phyloP scores from a whole-genome alignment of 2,113 vertebrate species.

The Sciurus niger region DNA sequence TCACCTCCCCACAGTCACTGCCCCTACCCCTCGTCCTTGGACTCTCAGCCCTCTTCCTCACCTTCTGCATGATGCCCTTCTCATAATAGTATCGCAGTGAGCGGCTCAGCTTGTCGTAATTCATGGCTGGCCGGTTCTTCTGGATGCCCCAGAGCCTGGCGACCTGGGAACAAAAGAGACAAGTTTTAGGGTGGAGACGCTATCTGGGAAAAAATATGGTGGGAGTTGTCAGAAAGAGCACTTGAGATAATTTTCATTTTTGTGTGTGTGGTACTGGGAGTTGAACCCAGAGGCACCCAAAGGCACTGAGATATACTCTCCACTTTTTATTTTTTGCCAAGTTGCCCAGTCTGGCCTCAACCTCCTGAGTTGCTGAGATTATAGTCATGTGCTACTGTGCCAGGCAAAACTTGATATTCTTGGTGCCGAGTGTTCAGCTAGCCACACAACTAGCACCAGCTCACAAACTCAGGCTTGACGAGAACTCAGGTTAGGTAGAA shows the following conservation, averaged over 20 bases:
- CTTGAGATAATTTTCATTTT: not conserved
- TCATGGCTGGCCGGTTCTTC: slow-evolving; percentile 99
- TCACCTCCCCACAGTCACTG: not conserved
- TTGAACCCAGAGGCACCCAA: not conserved
- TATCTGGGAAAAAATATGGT: not conserved
- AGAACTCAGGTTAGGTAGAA: not conserved
- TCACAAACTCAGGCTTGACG: not conserved
- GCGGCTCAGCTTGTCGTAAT: slow-evolving; percentile 99
- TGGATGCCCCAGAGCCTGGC: slow-evolving; percentile 99
- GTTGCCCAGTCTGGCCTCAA: not conserved
- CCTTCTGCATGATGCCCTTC: slow-evolving; percentile 99
- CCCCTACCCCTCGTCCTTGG: not conserved
- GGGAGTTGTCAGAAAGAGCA: not conserved
- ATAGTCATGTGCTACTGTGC: not conserved
- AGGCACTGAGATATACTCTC: not conserved
- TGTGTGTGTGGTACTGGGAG: not conserved
- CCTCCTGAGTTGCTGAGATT: not conserved
- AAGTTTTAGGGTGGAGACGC: not conserved
- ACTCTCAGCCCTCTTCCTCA: slow-evolving; percentile 63
- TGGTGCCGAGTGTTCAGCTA: not conserved
- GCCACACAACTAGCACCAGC: not conserved
- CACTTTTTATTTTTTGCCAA: not conserved
- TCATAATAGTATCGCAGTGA: slow-evolving; percentile 99
- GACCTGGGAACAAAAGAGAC: slow-evolving; percentile 90
- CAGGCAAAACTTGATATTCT: not conserved